These are phyloP conservation scores for Scyliorhinus canicula DNA, from an alignment of 2,797 vertebrate species.

Conservation along the genomic window DNA sequence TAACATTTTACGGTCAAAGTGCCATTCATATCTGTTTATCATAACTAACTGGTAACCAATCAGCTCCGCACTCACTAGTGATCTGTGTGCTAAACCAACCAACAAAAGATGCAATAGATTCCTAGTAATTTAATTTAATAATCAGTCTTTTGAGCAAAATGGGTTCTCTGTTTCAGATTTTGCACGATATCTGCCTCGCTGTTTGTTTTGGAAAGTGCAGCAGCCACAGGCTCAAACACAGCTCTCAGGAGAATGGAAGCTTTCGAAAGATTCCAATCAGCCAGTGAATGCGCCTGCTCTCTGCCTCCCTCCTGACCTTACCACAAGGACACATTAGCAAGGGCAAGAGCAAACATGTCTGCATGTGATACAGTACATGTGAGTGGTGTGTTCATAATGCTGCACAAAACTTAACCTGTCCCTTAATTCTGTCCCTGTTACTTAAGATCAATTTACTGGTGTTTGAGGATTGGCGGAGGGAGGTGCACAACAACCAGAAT, in stretches of 20 bases:
- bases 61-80: neutral
- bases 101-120: neutral
- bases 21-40: neutral
- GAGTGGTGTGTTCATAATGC: neutral
- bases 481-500: slow-evolving; percentile 61
- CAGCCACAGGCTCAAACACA: neutral
- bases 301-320: slow-evolving; percentile 5
- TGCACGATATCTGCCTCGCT: neutral
- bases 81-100: neutral
- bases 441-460: neutral
- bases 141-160: neutral
- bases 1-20: neutral
- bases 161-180: too few species aligned
- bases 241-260: neutral
- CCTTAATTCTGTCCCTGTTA: neutral
- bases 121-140: neutral
- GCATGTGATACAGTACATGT: neutral
- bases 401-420: neutral
- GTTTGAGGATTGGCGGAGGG: slow-evolving; percentile 44
- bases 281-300: neutral
- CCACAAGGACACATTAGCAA: slow-evolving; percentile 5
- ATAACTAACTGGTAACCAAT: slow-evolving; percentile 8
- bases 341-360: neutral
- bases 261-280: too few species aligned
- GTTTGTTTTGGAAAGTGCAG: neutral